Percentiles rank a stretch among this genome's conserved stretches.
phyloP scores from a whole-genome alignment of 2,797 vertebrate species.

The Microctenopoma steveboyesi region DNA sequence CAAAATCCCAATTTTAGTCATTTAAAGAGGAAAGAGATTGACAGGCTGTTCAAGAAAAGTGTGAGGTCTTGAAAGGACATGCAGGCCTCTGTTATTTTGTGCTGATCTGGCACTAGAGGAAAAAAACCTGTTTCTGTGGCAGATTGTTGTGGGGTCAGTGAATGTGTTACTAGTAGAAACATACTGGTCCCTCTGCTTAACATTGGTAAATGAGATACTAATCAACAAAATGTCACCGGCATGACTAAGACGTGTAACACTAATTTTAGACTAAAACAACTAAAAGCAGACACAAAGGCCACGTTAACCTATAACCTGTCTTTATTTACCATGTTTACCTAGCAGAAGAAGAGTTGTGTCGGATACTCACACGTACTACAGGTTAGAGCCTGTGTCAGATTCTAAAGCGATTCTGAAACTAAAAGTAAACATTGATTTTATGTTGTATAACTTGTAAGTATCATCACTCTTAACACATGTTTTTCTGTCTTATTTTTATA shows the following conservation, averaged over 20 bases:
- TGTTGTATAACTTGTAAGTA: not conserved
- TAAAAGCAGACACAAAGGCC: constrained; percentile 25
- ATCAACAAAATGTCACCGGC: constrained; percentile 72
- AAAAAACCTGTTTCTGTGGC: constrained; percentile 75
- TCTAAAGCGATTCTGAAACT: constrained; percentile 3
- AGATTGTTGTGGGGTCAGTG: constrained; percentile 71
- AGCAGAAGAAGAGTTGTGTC: constrained; percentile 13
- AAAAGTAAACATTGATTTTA: not conserved
- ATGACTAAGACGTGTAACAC: constrained; percentile 59
- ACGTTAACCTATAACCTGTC: constrained; percentile 33
- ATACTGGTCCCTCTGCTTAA: constrained; percentile 60
- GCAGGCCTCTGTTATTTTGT: constrained; percentile 54
- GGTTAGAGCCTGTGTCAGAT: constrained; percentile 1
- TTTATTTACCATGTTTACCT: constrained; percentile 44
- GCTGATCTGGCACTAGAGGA: constrained; percentile 61
- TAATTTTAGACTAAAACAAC: constrained; percentile 59
- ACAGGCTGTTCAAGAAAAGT: constrained; percentile 40
- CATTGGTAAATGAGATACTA: constrained; percentile 65
- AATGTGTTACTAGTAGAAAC: constrained; percentile 70
- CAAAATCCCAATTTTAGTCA: constrained; percentile 33
- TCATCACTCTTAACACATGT: constrained; percentile 3
- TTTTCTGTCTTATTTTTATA: not conserved
- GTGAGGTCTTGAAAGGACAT: constrained; percentile 37
- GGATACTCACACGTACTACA: constrained; percentile 15
- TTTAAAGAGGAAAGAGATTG: constrained; percentile 25